A percentile compares a stretch with the other conserved stretches of the same genome.
Conservation (phyloP, 2,888 invertebrate genomes). For the Andrena chrysosceles region DNA sequence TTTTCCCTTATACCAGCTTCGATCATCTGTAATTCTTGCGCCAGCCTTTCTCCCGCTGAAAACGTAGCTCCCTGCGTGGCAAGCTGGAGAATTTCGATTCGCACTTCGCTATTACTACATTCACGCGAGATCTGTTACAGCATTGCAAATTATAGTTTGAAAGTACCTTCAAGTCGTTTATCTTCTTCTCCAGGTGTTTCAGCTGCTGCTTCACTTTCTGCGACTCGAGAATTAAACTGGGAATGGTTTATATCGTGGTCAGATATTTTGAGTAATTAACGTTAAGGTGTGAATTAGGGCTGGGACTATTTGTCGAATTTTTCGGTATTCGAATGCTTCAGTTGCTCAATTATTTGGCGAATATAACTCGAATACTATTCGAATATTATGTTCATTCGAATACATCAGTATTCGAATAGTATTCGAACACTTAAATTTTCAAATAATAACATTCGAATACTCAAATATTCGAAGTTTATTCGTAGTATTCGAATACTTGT, state of each 20-base stretch:
- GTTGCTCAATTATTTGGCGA: too few relatives aligned
- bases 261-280: neutral
- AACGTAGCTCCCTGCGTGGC: slow-evolving; percentile 86
- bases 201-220: slow-evolving; percentile 88
- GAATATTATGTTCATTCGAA: too few relatives aligned
- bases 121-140: neutral
- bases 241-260: slow-evolving; percentile 43
- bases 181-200: slow-evolving; percentile 87
- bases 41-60: slow-evolving; percentile 86
- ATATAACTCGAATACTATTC: too few relatives aligned
- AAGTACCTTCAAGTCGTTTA: slow-evolving; percentile 87
- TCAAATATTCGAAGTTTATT: too few relatives aligned
- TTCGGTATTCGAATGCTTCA: too few relatives aligned
- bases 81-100: slow-evolving; percentile 78
- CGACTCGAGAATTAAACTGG: slow-evolving; percentile 86
- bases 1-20: slow-evolving; percentile 88
- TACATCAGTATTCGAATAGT: too few relatives aligned
- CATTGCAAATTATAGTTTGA: neutral
- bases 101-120: neutral
- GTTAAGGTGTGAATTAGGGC: neutral
- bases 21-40: slow-evolving; percentile 87
- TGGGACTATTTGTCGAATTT: too few relatives aligned
- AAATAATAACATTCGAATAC: too few relatives aligned
- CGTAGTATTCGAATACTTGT: too few relatives aligned
- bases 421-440: too few relatives aligned